Base-by-base conservation (phyloP, 2,113 vertebrate species). In the Tachysurus vachellii region DNA sequence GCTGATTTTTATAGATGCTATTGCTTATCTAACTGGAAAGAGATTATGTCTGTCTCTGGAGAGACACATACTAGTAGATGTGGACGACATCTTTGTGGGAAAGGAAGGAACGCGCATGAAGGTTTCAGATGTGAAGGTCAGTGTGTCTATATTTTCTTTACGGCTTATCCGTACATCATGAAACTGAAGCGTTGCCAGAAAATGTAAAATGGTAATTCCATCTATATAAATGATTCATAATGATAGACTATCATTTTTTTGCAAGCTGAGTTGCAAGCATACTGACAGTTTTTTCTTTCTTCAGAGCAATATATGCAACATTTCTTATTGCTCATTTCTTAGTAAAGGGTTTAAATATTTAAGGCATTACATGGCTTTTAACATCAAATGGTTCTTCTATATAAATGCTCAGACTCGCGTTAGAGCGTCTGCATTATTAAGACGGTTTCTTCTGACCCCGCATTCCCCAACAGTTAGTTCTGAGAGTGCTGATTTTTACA, bases 61-160 rank as follows among this genome's bases (percentile, higher is more conserved):
- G 92, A 97, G 98, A 88, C 96, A 99, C 88, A 89, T 98, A 91
- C 95, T 99, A 61, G 98, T 99, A 11, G 98, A 99, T 83, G 97
- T 99, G 2, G 98, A 99, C 77, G 98, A 99, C 88, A 99, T 99
- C 90, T 99, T 99, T 92, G 98, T 99, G 88, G 98, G 98, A 90
- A 99, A 99, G 93, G 98, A 99, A 92, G 98, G 98, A 85, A 99
- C 98, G 36, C 97, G 98, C 80, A 99, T 99, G 98, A 99, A 99
- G 91, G 96, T 99, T 90, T 96, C 97, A 3, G 98, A 99, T 80
- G 98, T 99, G 85, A 97, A 98, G 97, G 98, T 99, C 93, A 95
- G 97, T 87, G 97, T 87, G 9, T 71, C 13, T 28, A 11, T 28
- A 0, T 62, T 70, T 53, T 19, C 26, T 71, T 77, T 2, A 44